Evolutionary conservation across 2,113 vertebrate species (phyloP).

Genomic region (Thinocorus orbignyianus): DNA sequence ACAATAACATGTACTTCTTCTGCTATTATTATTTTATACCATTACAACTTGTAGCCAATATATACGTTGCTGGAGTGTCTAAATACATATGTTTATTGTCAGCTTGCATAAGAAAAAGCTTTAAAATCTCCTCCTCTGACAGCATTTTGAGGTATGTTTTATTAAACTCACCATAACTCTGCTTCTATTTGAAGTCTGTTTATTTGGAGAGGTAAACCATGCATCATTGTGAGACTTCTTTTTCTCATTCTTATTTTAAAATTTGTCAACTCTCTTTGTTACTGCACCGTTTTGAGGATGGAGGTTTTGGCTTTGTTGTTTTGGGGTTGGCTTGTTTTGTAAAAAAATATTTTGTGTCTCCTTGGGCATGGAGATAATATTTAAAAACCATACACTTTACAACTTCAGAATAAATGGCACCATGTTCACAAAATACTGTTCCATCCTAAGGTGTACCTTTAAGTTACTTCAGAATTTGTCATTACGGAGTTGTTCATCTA

Average conservation of each 20-base stretch:
- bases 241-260: background rate
- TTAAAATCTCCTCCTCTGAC: background rate
- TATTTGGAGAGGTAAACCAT: background rate
- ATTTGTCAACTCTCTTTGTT: background rate
- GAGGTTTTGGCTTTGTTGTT: accelerated
- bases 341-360: background rate
- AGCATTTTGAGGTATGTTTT: background rate
- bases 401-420: background rate
- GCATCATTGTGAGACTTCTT: background rate
- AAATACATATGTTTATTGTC: background rate
- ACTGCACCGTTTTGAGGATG: too few relatives aligned
- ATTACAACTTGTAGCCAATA: background rate
- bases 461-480: background rate
- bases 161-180: background rate
- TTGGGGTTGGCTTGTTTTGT: too few relatives aligned
- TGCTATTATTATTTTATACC: background rate
- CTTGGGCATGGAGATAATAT: background rate
- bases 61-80: background rate
- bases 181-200: background rate
- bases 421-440: background rate
- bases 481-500: background rate
- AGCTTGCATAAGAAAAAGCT: accelerated
- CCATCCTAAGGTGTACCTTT: background rate
- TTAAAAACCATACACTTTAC: background rate
- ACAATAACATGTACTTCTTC: background rate